phyloP scores from a whole-genome alignment of 2,888 invertebrate species.

The Euzophera pinguis region DNA sequence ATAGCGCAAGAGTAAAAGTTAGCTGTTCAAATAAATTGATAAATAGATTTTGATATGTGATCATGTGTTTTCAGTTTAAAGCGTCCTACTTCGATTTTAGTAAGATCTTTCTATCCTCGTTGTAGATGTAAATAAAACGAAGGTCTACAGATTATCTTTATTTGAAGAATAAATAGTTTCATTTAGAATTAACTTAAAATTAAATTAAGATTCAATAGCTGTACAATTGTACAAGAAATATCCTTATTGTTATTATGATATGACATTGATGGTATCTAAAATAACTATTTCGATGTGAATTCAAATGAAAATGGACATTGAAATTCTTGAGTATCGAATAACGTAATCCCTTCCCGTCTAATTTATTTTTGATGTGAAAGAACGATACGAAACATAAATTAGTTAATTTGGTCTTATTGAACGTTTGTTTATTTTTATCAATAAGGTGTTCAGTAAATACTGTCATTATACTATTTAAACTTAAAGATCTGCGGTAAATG shows the following conservation, averaged over 20 bases:
- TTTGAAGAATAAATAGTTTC: constrained; percentile 59
- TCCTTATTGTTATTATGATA: constrained; percentile 20
- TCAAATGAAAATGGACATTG: not conserved
- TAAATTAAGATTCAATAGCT: constrained; percentile 67
- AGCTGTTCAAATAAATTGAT: not conserved
- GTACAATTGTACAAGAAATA: constrained; percentile 67
- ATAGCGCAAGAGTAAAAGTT: not conserved
- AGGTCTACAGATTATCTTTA: constrained; percentile 5
- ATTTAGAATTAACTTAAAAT: constrained; percentile 43
- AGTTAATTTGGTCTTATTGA: no score
- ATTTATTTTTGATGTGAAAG: no score
- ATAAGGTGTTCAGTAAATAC: constrained; percentile 52
- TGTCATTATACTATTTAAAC: constrained; percentile 32
- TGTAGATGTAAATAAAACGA: constrained; percentile 14
- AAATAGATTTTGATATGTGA: not conserved
- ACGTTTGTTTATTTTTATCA: no score
- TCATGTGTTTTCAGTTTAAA: not conserved
- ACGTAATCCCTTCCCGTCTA: no score
- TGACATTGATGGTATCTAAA: constrained; percentile 3
- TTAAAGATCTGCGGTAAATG: constrained; percentile 59
- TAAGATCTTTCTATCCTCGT: no score
- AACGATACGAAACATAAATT: no score
- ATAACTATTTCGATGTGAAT: not conserved
- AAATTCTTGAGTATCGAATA: constrained; percentile 42
- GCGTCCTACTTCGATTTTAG: no score